Base-by-base conservation (phyloP, 2,113 vertebrate genomes). In the Nothoprocta pentlandii region DNA sequence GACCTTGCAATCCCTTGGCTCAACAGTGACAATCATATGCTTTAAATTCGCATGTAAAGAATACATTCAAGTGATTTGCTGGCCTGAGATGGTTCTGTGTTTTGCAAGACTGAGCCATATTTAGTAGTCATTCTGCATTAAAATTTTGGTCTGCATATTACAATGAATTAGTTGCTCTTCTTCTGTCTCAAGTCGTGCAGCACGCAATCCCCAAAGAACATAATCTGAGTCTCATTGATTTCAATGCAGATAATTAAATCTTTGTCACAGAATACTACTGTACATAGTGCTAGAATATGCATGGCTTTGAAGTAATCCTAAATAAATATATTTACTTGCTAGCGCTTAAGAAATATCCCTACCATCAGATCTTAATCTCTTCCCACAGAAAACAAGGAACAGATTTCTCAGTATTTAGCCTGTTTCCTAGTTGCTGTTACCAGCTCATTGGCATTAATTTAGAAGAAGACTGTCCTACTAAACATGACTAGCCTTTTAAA, bases 281-380 rank as follows among this genome's bases (percentile, higher is more conserved):
- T 30, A 58, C 19, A 46, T 49, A 85, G 41, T 74, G 17, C 32
- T 80, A 73, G 51, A 78, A 80, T 63, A 71, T 19, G 47, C 12
- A 34, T 51, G 42, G 22, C 46, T 91, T 85, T 75, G 66, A 90
- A 95, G 46, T 44, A 80, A 94, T 61, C 67, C 68, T 66, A 64
- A 69, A 64, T 69, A 88, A 85, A 78, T 69, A 13, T 39, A 85
- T 83, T 89, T 95, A 44, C 22, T 94, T 75, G 28, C 51, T 88
- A 51, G 64, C 83, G 16, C 73, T 93, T 68, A 63, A 63, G 64
- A 93, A 94, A 91, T 91, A 80, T 86, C 56, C 36, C 58, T 44
- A 8, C 87, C 71, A 91, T 75, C 82, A 93, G 79, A 94, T 87
- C 79, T 80, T 94, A 85, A 95, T 95, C 91, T 94, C 68, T 75